phyloP scores from a whole-genome alignment of 2,888 invertebrate species.

The Laspeyria flexula region DNA sequence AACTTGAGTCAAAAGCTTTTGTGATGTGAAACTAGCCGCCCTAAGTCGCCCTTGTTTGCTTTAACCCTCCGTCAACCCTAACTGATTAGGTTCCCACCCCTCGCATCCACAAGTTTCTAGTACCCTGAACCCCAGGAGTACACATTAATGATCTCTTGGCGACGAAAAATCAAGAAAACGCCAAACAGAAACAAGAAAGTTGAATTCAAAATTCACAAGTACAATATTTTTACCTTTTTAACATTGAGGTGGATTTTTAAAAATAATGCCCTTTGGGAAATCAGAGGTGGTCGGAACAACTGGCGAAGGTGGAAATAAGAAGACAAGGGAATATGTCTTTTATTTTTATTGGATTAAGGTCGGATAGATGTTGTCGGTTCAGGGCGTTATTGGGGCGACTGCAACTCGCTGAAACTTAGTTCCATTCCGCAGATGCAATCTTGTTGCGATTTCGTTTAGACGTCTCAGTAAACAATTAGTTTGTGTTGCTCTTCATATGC shows the following conservation, averaged over 20 bases:
- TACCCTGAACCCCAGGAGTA: conserved; percentile 40
- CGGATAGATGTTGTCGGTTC: conserved; percentile 27
- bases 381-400: no score
- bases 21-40: conserved; percentile 40
- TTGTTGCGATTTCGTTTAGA: conserved; percentile 57
- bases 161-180: conserved; percentile 55
- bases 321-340: conserved; percentile 58
- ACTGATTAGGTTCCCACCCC: conserved; percentile 52
- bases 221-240: conserved; percentile 73
- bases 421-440: conserved; percentile 59
- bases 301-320: conserved; percentile 44
- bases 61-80: conserved; percentile 48
- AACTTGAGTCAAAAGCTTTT: conserved; percentile 21
- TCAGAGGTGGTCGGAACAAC: conserved; percentile 70
- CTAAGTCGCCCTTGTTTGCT: conserved; percentile 41
- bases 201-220: conserved; percentile 66
- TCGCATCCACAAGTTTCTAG: conserved; percentile 48
- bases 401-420: conserved; percentile 39
- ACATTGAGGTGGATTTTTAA: conserved; percentile 72
- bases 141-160: conserved; percentile 55
- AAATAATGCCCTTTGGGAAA: conserved; percentile 81
- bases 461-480: conserved; percentile 55
- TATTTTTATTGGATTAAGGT: conserved; percentile 48
- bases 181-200: conserved; percentile 39
- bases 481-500: conserved; percentile 44